Evolutionary conservation across 2,888 invertebrate species (phyloP).

Genomic region (Strigamia crassipes): DNA sequence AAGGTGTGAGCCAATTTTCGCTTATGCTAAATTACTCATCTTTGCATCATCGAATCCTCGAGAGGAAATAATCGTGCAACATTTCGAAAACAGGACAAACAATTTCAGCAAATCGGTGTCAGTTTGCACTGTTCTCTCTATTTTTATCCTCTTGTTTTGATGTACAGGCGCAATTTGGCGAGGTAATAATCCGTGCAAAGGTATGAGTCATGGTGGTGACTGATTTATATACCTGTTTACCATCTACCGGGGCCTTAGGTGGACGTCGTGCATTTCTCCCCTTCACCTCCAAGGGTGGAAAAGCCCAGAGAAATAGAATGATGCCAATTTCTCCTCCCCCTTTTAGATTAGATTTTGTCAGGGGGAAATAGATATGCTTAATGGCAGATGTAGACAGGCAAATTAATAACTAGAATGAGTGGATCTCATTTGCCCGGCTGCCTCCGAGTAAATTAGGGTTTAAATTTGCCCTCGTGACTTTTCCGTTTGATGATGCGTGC

Average conservation of each 20-base stretch:
- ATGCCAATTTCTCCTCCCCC: not conserved
- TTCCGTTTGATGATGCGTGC: not conserved
- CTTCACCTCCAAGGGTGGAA: not conserved
- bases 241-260: conserved; percentile 11
- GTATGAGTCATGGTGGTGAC: conserved; percentile 4
- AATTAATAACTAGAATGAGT: conserved; percentile 33
- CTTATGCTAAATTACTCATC: conserved; percentile 21
- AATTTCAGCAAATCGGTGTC: too few species aligned
- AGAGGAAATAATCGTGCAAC: not conserved
- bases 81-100: too few species aligned
- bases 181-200: conserved; percentile 3
- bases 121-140: not conserved
- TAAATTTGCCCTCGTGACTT: not conserved
- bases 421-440: conserved; percentile 11
- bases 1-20: conserved; percentile 2
- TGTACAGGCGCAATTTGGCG: not conserved
- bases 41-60: not conserved
- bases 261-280: not conserved
- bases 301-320: not conserved
- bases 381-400: conserved; percentile 19
- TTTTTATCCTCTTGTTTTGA: conserved; percentile 3
- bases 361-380: conserved; percentile 17
- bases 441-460: not conserved
- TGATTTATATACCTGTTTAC: conserved; percentile 17
- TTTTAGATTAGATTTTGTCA: conserved; percentile 23